phyloP scores from a whole-genome alignment of 1,140 invertebrate species.

The Platyura marginata region DNA sequence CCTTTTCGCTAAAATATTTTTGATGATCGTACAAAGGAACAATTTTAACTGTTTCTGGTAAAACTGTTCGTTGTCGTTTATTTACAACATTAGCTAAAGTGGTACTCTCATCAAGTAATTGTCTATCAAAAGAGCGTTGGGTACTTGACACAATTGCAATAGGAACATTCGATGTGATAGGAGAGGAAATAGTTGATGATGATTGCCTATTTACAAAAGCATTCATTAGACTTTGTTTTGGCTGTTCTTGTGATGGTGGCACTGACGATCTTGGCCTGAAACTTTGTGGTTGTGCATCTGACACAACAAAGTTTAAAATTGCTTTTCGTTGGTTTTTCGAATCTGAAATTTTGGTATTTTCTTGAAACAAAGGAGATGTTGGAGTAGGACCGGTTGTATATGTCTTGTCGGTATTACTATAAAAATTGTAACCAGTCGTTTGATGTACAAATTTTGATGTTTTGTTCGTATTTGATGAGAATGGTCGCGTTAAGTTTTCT shows the following conservation, averaged over 20 bases:
- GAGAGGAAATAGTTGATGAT: background rate
- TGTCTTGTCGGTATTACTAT: too few relatives aligned
- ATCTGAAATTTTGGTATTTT: background rate
- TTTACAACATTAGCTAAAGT: too few relatives aligned
- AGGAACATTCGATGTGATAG: background rate
- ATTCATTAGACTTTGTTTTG: background rate
- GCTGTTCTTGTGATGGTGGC: background rate
- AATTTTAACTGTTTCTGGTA: conserved; percentile 1
- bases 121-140: background rate
- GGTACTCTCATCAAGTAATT: too few relatives aligned
- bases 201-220: conserved; percentile 5
- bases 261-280: conserved; percentile 10
- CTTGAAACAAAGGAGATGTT: too few relatives aligned
- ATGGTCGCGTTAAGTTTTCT: too few relatives aligned
- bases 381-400: too few relatives aligned
- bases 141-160: background rate
- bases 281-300: conserved; percentile 17
- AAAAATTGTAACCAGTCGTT: too few relatives aligned
- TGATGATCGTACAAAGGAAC: background rate
- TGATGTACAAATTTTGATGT: too few relatives aligned
- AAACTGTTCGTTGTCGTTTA: too few relatives aligned
- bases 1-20: background rate
- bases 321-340: conserved; percentile 9
- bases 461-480: too few relatives aligned
- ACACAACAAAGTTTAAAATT: conserved; percentile 16